A percentile compares a stretch with the other conserved stretches of the same genome.
These are phyloP conservation scores for Otolemur garnettii DNA, from an alignment of 2,113 vertebrate genomes.

Conservation along the genomic window DNA sequence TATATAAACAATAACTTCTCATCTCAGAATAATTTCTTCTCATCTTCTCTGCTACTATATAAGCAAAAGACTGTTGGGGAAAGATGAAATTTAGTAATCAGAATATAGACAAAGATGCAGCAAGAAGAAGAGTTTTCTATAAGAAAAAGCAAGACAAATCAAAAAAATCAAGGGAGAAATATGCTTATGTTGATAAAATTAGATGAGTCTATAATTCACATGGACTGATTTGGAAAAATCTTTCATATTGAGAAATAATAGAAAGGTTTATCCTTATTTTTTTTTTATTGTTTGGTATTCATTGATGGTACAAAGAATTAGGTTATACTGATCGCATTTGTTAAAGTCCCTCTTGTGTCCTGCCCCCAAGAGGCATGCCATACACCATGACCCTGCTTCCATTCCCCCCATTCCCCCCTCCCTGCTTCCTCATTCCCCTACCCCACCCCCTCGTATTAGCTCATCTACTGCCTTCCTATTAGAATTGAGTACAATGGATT, in stretches of 20 bases:
- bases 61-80: not conserved
- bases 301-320: no score
- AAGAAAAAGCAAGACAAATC: not conserved
- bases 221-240: not conserved
- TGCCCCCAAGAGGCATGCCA: no score
- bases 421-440: no score
- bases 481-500: no score
- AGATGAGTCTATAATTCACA: not conserved
- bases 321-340: no score
- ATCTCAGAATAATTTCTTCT: not conserved
- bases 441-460: no score
- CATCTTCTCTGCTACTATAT: not conserved
- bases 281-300: not conserved
- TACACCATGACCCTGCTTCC: no score
- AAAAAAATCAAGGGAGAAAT: not conserved
- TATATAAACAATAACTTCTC: not conserved
- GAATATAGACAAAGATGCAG: not conserved
- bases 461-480: no score
- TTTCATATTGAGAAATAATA: conserved; percentile 14
- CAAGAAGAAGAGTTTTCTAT: not conserved
- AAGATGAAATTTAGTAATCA: not conserved
- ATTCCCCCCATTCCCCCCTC: no score
- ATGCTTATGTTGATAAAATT: not conserved
- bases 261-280: not conserved
- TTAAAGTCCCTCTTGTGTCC: no score